These are phyloP conservation scores for Ectropis grisescens DNA, from an alignment of 1,140 invertebrate genomes.

Conservation along the genomic window DNA sequence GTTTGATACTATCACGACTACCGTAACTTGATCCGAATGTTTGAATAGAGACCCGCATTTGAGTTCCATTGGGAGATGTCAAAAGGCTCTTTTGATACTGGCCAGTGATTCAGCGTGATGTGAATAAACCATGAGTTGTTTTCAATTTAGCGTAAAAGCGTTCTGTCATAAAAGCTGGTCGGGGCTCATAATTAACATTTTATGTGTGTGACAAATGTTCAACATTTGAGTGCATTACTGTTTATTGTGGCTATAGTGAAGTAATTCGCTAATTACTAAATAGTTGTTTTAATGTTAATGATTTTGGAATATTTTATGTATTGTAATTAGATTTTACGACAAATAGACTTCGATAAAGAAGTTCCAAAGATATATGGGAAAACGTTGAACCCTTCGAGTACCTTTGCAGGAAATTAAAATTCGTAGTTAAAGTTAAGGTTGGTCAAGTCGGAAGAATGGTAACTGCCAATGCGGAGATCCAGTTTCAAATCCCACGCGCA, in stretches of 20 bases:
- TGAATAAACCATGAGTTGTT: conserved; percentile 67
- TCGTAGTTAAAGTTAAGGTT: too few relatives aligned
- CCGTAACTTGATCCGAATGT: conserved; percentile 15
- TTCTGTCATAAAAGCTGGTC: conserved; percentile 51
- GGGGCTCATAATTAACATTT: conserved; percentile 48
- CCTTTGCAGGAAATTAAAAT: too few relatives aligned
- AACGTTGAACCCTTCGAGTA: too few relatives aligned
- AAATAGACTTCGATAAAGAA: too few relatives aligned
- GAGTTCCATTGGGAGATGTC: conserved; percentile 15
- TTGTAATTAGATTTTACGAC: too few relatives aligned
- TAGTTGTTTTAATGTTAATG: too few relatives aligned
- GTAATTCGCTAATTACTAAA: too few relatives aligned
- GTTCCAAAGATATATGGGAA: too few relatives aligned
- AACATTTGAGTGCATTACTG: conserved; percentile 12
- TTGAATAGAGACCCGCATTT: conserved; percentile 6
- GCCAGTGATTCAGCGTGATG: conserved; percentile 26
- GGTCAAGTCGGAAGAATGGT: too few relatives aligned
- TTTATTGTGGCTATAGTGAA: conserved; percentile 3
- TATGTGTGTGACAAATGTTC: conserved; percentile 19
- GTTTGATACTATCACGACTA: conserved; percentile 14
- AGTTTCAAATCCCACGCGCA: too few relatives aligned
- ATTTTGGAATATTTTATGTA: too few relatives aligned
- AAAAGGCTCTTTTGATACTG: conserved; percentile 30
- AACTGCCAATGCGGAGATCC: too few relatives aligned
- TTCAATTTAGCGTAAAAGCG: conserved; percentile 64